Base-by-base conservation (phyloP, 2,888 invertebrate genomes). In the Erynnis tages region DNA sequence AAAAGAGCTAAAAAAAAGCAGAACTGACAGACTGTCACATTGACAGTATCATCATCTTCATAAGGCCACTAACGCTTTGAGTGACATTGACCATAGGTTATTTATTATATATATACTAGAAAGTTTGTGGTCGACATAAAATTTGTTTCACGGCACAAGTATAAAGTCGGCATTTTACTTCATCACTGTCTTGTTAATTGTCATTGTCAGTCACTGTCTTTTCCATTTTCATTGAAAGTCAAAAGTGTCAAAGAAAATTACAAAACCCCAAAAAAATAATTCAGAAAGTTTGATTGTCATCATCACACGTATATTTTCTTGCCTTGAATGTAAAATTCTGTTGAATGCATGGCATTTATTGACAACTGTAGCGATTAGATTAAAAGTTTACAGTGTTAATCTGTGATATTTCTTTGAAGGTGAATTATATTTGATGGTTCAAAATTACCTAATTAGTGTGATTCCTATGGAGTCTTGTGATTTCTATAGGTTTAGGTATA, bases 221-320 rank as follows among this genome's bases (percentile, higher is more conserved):
- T 6, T 5, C 10, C 4, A 30, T 30, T 30, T 8, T 29, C 29
- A 29, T 11, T 29, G n/a, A 8, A 10, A 11, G 2, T 23, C 23
- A 4, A 2, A 4, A 5, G 5, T 40, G 21, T 27, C 16, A 13
- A 4, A 10, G 0, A 35, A 2, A n/a, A 13, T 17, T 3, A 35
- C 14, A 16, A 35, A 7, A 16, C 13, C 4, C n/a, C 2, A 38
- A 41, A 34, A 49, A 34, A 41, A 43, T 43, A 35, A 62, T 59
- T 55, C 61, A 66, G 65, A 70, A 71, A 67, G 62, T 66, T 52
- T 52, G 66, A 69, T 73, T 58, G 58, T 58, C 58, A 58, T 58
- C 54, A 46, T 48, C 29, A 56, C 46, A 56, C 58, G 55, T 50
- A 73, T 68, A 4, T 11, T 69, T 70, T 58, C 25, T 50, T 50